These are phyloP conservation scores for Fukomys damarensis DNA, from an alignment of 2,113 vertebrate species.

Conservation along the genomic window DNA sequence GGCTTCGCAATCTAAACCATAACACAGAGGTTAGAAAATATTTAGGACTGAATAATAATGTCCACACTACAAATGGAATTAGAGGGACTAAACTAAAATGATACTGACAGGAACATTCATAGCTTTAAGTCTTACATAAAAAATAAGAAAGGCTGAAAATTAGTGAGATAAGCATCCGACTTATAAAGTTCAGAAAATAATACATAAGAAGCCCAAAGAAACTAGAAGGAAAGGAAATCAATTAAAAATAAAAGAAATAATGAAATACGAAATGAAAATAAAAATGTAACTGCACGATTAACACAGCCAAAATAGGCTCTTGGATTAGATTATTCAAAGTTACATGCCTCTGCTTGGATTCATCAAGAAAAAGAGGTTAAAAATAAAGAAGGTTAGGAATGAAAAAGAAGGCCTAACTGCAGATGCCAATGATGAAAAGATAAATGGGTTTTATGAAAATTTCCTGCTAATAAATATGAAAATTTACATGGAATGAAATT, in stretches of 20 bases:
- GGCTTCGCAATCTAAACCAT: background rate
- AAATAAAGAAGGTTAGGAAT: background rate
- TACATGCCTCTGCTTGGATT: background rate
- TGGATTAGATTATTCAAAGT: background rate
- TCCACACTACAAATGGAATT: background rate
- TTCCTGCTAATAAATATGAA: conserved; percentile 2
- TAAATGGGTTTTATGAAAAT: conserved; percentile 18
- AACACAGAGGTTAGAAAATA: background rate
- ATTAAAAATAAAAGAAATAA: conserved; percentile 6
- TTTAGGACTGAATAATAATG: background rate
- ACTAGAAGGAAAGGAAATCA: conserved; percentile 31
- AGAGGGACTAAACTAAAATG: background rate
- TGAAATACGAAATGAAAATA: conserved; percentile 15
- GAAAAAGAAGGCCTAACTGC: background rate
- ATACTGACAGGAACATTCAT: background rate
- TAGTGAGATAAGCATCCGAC: background rate
- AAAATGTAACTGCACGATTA: background rate
- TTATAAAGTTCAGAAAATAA: conserved; percentile 28
- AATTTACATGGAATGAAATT: conserved; percentile 45
- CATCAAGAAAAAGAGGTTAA: background rate
- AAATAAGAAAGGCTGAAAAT: background rate
- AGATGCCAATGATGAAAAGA: background rate
- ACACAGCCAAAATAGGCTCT: background rate
- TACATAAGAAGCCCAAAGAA: conserved; percentile 14
- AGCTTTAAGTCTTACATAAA: background rate